A percentile compares a stretch with the other conserved stretches of the same genome.
These are phyloP conservation scores for Sandelia bainsii DNA, from an alignment of 2,797 vertebrate species.

Conservation along the genomic window DNA sequence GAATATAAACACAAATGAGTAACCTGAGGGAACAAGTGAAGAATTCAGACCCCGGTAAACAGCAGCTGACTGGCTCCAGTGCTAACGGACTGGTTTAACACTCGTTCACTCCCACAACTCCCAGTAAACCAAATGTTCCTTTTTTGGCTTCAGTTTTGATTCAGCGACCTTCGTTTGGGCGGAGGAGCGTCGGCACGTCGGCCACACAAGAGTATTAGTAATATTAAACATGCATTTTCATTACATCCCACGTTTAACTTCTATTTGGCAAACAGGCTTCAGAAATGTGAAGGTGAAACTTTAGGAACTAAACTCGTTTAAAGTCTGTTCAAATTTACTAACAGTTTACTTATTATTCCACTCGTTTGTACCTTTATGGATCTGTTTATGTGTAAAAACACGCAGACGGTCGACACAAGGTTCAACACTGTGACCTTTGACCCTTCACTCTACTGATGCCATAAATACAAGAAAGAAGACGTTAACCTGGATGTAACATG, in stretches of 20 bases:
- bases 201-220: background rate
- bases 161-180: background rate
- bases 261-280: constrained; percentile 4
- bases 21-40: too few relatives aligned
- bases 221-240: constrained; percentile 16
- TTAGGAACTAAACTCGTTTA: background rate
- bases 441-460: background rate
- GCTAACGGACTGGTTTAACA: too few relatives aligned
- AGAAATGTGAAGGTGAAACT: background rate
- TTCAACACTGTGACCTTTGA: constrained; percentile 2
- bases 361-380: background rate
- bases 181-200: background rate
- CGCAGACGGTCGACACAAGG: background rate
- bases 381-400: background rate
- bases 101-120: too few relatives aligned
- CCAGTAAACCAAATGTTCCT: too few relatives aligned
- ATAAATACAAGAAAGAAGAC: background rate
- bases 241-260: background rate
- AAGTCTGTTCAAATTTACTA: background rate
- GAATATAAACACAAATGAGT: too few relatives aligned
- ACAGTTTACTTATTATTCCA: too few relatives aligned
- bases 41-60: too few relatives aligned
- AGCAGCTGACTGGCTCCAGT: background rate
- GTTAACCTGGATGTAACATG: background rate
- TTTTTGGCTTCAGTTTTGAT: too few relatives aligned